Conservation (phyloP, 1,140 invertebrate genomes). For the Halyomorpha halys region DNA sequence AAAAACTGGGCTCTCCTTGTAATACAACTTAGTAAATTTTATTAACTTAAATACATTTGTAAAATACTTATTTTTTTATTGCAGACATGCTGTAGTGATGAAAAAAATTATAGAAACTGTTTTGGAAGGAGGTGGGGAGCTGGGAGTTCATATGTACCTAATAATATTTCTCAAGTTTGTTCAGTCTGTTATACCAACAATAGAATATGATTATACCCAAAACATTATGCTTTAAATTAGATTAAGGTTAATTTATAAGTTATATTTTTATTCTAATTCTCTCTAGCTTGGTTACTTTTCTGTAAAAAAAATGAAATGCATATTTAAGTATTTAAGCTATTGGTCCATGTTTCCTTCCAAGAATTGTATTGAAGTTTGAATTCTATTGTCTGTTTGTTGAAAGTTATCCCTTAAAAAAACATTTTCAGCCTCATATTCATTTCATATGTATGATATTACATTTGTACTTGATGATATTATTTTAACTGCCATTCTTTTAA, state of each 20-base stretch:
- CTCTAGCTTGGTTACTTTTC: too few species aligned
- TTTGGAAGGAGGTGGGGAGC: constrained; percentile 85
- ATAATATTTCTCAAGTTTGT: constrained; percentile 99
- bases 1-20: not conserved
- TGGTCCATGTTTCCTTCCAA: too few species aligned
- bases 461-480: too few species aligned
- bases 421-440: too few species aligned
- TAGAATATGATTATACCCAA: constrained; percentile 99
- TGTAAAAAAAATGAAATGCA: too few species aligned
- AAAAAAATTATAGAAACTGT: constrained; percentile 98
- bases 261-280: not conserved
- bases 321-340: too few species aligned
- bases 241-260: not conserved
- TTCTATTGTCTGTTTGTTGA: too few species aligned
- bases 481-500: too few species aligned
- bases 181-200: constrained; percentile 97
- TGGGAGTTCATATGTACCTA: constrained; percentile 96
- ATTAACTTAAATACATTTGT: too few species aligned
- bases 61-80: constrained; percentile 35
- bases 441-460: too few species aligned
- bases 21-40: not conserved
- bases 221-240: constrained; percentile 54
- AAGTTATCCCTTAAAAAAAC: too few species aligned
- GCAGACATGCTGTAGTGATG: constrained; percentile 97
- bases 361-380: too few species aligned